Evolutionary conservation across 2,797 vertebrate species (phyloP).

Genomic region (Oreortyx pictus): DNA sequence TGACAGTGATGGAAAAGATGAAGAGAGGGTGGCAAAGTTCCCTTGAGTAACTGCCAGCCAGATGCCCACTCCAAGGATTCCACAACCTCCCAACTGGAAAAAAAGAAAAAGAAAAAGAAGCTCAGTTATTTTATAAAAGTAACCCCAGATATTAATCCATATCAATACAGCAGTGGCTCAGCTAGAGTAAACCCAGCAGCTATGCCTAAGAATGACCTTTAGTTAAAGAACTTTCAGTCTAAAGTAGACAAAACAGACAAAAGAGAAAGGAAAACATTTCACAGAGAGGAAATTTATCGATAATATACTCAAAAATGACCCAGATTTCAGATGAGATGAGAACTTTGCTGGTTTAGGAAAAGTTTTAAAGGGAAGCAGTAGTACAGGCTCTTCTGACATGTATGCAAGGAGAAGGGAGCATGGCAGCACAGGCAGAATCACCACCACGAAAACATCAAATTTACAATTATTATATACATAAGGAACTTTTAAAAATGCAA

Average conservation of each 20-base stretch:
- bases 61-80: constrained; percentile 95
- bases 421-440: background rate
- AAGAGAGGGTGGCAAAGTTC: constrained; percentile 96
- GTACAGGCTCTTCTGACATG: background rate
- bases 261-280: background rate
- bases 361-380: background rate
- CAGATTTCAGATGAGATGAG: background rate
- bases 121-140: background rate
- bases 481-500: background rate
- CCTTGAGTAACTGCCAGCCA: constrained; percentile 99
- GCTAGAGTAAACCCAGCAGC: background rate
- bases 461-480: background rate
- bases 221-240: background rate
- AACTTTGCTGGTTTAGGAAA: background rate
- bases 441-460: background rate
- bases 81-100: constrained; percentile 93
- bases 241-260: background rate
- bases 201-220: background rate
- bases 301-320: background rate
- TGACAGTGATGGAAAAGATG: constrained; percentile 94
- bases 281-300: background rate
- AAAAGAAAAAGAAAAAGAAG: constrained; percentile 17
- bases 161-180: background rate
- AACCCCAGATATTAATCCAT: background rate
- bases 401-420: background rate